These are phyloP conservation scores for Ia io DNA, from an alignment of 2,113 vertebrate genomes.

Conservation along the genomic window DNA sequence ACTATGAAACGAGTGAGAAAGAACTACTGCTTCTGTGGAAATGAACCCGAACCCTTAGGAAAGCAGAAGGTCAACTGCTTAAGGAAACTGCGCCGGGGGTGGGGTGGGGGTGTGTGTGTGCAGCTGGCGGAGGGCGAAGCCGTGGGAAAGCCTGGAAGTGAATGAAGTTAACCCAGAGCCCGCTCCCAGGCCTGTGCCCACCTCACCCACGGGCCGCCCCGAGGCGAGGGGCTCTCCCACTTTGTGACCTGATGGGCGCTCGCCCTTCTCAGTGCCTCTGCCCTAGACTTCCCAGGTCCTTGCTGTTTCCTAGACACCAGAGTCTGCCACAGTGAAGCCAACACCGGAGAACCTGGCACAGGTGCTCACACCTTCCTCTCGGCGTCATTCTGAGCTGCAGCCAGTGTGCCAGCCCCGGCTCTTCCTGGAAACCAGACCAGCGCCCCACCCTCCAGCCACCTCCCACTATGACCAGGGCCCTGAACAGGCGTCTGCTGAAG, in stretches of 20 bases:
- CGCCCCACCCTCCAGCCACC: not conserved
- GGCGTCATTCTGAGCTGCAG: not conserved
- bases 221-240: no score
- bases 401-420: not conserved
- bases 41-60: not conserved
- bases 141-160: no score
- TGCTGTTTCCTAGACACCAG: not conserved
- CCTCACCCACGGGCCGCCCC: no score
- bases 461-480: not conserved
- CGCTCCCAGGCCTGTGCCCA: not conserved
- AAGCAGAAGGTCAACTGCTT: not conserved
- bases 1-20: not conserved
- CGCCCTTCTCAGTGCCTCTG: not conserved
- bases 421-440: not conserved
- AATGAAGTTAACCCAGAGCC: no score
- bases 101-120: not conserved
- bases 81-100: accelerated
- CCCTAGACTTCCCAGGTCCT: not conserved
- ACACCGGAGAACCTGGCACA: no score
- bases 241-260: accelerated
- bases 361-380: no score
- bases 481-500: no score
- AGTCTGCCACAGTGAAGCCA: no score
- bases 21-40: not conserved
- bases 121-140: not conserved